These are phyloP conservation scores for Metellina segmentata DNA, from an alignment of 2,888 invertebrate genomes.

Conservation along the genomic window DNA sequence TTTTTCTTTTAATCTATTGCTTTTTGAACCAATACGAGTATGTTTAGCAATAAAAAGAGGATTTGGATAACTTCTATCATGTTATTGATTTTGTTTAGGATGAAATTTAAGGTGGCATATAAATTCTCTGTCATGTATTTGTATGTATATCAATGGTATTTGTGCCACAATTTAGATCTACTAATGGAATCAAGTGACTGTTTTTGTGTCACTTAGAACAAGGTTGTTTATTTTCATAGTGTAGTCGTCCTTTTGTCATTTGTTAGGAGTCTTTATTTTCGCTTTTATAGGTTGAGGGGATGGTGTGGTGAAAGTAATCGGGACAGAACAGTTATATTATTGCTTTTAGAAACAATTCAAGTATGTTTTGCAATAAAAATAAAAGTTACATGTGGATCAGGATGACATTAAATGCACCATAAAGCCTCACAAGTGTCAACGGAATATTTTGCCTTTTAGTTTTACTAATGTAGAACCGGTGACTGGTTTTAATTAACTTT, in stretches of 20 bases:
- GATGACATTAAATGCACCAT: too few species aligned
- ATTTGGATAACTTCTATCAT: too few species aligned
- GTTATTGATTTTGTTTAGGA: too few species aligned
- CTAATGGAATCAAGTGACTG: neutral
- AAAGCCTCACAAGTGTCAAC: too few species aligned
- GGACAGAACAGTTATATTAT: neutral
- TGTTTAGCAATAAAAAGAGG: too few species aligned
- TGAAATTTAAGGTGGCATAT: too few species aligned
- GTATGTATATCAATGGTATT: too few species aligned
- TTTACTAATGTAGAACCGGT: neutral
- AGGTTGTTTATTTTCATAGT: neutral
- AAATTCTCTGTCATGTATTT: too few species aligned
- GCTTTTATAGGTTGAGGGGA: neutral
- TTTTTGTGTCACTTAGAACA: neutral
- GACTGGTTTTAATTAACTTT: conserved; percentile 2
- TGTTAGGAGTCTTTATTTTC: neutral
- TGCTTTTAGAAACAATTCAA: neutral
- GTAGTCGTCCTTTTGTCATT: neutral
- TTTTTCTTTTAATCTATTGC: neutral
- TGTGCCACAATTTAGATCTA: neutral
- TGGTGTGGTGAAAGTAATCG: neutral
- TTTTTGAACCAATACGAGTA: neutral
- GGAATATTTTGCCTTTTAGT: too few species aligned
- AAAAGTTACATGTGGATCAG: too few species aligned
- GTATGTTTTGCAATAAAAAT: too few species aligned